A percentile compares a stretch with the other conserved stretches of the same genome.
Conservation (phyloP, 2,797 vertebrate genomes). For the Coccyzus lansbergi region DNA sequence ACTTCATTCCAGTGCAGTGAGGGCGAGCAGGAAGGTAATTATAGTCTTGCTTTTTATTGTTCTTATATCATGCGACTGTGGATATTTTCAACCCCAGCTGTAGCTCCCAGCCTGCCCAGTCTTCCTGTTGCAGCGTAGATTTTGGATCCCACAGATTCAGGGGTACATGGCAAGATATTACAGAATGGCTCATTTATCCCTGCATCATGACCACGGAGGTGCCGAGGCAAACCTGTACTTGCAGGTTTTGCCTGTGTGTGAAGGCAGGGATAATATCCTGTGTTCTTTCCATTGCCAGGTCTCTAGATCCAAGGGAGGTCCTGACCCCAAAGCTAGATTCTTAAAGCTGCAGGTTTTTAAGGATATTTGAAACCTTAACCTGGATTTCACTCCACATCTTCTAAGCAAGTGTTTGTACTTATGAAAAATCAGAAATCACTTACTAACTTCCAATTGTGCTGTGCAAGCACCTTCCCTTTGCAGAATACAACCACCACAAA, state of each 20-base stretch:
- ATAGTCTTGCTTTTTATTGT: conserved; percentile 32
- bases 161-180: neutral
- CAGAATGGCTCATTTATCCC: neutral
- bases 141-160: neutral
- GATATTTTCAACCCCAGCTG: neutral
- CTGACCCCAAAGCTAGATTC: neutral
- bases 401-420: neutral
- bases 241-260: neutral
- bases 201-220: neutral
- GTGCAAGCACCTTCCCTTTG: neutral
- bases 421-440: neutral
- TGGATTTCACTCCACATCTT: neutral
- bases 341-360: neutral
- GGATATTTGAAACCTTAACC: neutral
- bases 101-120: neutral
- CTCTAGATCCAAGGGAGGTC: neutral
- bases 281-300: neutral
- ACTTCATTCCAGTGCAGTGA: neutral
- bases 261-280: neutral
- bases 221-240: neutral
- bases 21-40: conserved; percentile 34
- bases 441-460: neutral
- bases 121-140: neutral
- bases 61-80: neutral
- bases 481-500: neutral